Evolutionary conservation across 2,797 vertebrate genomes (phyloP).

Genomic region (Pipistrellus pygmaeus): DNA sequence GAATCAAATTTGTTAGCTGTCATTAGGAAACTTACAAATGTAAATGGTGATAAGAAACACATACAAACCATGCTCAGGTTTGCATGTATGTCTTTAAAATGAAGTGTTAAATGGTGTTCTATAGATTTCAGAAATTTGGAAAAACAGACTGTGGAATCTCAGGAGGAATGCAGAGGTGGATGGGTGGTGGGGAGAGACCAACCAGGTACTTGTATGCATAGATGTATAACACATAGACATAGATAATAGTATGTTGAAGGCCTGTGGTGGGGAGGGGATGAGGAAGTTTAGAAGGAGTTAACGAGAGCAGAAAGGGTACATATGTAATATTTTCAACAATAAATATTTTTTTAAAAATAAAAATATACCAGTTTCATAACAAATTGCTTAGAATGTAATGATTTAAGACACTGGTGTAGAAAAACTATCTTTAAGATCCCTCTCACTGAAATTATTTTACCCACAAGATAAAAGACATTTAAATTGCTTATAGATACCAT

Average conservation of each 20-base stretch:
- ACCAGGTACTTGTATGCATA: too few species aligned
- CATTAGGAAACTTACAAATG: neutral
- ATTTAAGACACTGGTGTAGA: neutral
- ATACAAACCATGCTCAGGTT: neutral
- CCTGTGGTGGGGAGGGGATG: too few species aligned
- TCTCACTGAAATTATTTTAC: neutral
- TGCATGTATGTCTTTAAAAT: neutral
- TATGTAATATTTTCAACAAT: too few species aligned
- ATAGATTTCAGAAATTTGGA: neutral
- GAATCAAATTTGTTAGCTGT: neutral
- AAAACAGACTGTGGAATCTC: too few species aligned
- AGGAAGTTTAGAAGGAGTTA: too few species aligned
- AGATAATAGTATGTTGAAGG: too few species aligned
- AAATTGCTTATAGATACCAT: neutral
- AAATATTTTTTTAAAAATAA: neutral
- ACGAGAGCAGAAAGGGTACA: too few species aligned
- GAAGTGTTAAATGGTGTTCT: neutral
- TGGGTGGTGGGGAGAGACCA: too few species aligned
- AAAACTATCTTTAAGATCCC: neutral
- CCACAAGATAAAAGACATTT: neutral
- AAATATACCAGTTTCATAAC: neutral
- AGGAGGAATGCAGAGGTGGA: neutral
- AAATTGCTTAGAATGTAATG: constrained; percentile 15
- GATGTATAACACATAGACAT: too few species aligned
- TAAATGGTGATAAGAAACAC: neutral